phyloP scores from a whole-genome alignment of 2,113 vertebrate genomes.

The Microtus montanus region DNA sequence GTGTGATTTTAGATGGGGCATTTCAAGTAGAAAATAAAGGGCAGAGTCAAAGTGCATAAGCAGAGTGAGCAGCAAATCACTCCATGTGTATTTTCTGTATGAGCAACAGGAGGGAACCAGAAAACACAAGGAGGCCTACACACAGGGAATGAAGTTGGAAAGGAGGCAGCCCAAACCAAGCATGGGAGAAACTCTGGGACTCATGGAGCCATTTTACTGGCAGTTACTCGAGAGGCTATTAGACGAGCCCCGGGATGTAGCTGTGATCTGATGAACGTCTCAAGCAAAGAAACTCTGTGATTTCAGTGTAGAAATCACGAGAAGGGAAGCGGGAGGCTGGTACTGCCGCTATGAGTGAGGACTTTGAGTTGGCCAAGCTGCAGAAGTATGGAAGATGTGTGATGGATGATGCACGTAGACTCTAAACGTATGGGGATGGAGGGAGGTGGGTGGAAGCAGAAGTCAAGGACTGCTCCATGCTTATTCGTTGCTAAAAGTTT shows the following conservation, averaged over 20 bases:
- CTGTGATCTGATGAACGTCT: not conserved
- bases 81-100: not conserved
- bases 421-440: not conserved
- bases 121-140: not conserved
- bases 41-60: not conserved
- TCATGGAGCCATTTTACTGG: not conserved
- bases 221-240: not conserved
- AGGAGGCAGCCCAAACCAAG: not conserved
- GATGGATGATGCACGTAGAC: not conserved
- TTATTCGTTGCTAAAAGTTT: not conserved
- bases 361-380: not conserved
- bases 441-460: not conserved
- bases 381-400: not conserved
- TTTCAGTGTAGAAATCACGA: not conserved
- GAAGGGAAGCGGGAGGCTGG: not conserved
- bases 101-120: not conserved
- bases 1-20: not conserved
- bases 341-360: not conserved
- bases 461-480: not conserved
- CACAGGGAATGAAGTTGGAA: not conserved
- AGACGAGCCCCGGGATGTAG: not conserved
- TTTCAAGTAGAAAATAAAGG: slow-evolving; percentile 1
- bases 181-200: not conserved
- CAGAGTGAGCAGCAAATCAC: not conserved
- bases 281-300: not conserved